Percentiles rank a stretch among this genome's conserved stretches.
phyloP scores from a whole-genome alignment of 2,888 invertebrate species.

The Ophion costatus region DNA sequence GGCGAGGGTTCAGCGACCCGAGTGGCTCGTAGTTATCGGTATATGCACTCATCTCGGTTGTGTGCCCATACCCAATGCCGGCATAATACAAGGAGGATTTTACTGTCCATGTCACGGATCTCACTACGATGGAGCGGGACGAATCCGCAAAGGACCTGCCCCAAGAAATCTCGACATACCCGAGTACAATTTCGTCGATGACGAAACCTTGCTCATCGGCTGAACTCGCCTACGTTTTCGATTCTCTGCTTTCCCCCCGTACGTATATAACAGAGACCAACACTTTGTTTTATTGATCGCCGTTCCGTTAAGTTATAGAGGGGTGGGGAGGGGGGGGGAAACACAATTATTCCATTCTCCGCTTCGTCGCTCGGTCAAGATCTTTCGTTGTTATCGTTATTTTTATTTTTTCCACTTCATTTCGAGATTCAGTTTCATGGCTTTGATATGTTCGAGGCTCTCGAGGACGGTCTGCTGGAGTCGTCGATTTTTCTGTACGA shows the following conservation, averaged over 20 bases:
- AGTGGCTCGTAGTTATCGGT: slow-evolving; percentile 92
- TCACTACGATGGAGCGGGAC: slow-evolving; percentile 91
- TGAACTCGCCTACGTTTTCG: slow-evolving; percentile 69
- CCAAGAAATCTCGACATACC: slow-evolving; percentile 90
- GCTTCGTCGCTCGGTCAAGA: slow-evolving; percentile 32
- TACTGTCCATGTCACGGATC: slow-evolving; percentile 95
- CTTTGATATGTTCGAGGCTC: slow-evolving; percentile 77
- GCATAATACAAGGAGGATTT: slow-evolving; percentile 89
- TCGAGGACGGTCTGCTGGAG: slow-evolving; percentile 79
- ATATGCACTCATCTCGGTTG: slow-evolving; percentile 94
- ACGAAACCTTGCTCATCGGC: slow-evolving; percentile 86
- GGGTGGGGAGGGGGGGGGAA: slow-evolving; percentile 14
- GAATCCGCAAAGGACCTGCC: slow-evolving; percentile 91
- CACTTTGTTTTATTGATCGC: background rate
- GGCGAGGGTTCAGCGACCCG: slow-evolving; percentile 87
- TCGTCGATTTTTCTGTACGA: slow-evolving; percentile 77
- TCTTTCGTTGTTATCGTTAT: slow-evolving; percentile 7
- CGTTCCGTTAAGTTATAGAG: slow-evolving; percentile 2
- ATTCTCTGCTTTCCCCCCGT: background rate
- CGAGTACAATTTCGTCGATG: slow-evolving; percentile 85
- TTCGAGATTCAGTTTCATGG: slow-evolving; percentile 64
- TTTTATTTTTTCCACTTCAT: slow-evolving; percentile 35
- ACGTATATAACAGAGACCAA: background rate
- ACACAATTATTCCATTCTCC: slow-evolving; percentile 43
- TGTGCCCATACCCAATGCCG: slow-evolving; percentile 90